These are phyloP conservation scores for Netelia inedita DNA, from an alignment of 2,888 invertebrate species.

Conservation along the genomic window DNA sequence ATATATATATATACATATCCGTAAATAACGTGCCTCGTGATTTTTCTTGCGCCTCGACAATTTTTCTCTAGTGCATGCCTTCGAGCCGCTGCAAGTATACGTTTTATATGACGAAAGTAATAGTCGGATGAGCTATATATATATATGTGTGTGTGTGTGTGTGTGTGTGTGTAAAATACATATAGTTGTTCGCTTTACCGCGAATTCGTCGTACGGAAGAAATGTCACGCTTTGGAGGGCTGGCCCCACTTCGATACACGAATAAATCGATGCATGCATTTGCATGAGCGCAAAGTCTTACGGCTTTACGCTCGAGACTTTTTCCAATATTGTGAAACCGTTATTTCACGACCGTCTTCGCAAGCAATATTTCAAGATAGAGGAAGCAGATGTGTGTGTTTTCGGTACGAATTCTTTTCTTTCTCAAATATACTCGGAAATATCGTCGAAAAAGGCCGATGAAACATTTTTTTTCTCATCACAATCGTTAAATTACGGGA, in stretches of 20 bases:
- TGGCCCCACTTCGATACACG: conserved; percentile 23
- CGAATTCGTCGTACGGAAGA: conserved; percentile 58
- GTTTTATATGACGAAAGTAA: conserved; percentile 42
- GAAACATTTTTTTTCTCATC: no score
- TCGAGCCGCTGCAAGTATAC: not conserved
- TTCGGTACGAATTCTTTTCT: no score
- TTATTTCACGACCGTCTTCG: conserved; percentile 3
- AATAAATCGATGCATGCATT: conserved; percentile 11
- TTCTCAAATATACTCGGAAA: no score
- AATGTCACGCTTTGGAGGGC: conserved; percentile 49
- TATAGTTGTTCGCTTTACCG: conserved; percentile 20
- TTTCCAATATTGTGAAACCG: conserved; percentile 38
- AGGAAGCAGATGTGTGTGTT: not conserved
- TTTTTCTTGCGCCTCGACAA: conserved; percentile 29
- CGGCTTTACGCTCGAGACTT: conserved; percentile 27
- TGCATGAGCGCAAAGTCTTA: conserved; percentile 5
- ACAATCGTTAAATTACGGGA: no score
- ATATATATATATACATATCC: no score
- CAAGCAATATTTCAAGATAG: conserved; percentile 1
- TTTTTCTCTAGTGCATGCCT: conserved; percentile 24
- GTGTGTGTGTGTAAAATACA: conserved; percentile 1
- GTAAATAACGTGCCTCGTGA: not conserved
- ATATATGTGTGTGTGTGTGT: not conserved
- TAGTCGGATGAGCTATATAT: conserved; percentile 8
- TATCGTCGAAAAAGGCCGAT: no score